A percentile compares a stretch with the other conserved stretches of the same genome.
Conservation (phyloP, 2,888 invertebrate species). For the Mamestra brassicae region DNA sequence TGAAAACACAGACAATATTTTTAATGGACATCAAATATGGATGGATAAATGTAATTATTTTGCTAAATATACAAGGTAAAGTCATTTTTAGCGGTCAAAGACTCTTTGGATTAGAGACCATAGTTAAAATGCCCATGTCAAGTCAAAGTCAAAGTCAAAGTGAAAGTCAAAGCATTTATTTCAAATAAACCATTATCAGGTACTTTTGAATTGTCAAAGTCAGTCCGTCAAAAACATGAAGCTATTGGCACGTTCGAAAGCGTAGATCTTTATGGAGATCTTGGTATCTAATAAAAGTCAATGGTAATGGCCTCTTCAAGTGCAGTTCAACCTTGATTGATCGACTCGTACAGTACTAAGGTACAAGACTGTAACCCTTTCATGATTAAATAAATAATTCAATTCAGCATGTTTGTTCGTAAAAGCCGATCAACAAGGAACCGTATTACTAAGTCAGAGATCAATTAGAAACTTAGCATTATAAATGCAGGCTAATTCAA, state of each 20-base stretch:
- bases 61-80: too few species aligned
- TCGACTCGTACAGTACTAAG: neutral
- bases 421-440: conserved; percentile 19
- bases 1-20: neutral
- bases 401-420: neutral
- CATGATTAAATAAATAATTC: neutral
- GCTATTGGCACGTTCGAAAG: too few species aligned
- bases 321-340: neutral
- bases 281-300: too few species aligned
- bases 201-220: too few species aligned
- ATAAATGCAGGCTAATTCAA: conserved; percentile 55
- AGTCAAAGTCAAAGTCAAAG: too few species aligned
- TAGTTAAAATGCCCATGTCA: too few species aligned
- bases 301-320: neutral
- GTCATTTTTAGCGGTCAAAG: too few species aligned
- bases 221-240: too few species aligned
- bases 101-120: too few species aligned
- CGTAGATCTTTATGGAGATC: too few species aligned
- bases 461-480: conserved; percentile 53
- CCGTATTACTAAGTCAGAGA: conserved; percentile 40
- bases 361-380: neutral
- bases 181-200: too few species aligned
- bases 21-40: conserved; percentile 11
- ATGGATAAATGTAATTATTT: neutral
- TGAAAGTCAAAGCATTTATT: too few species aligned